These are phyloP conservation scores for Dryoscopus gambensis DNA, from an alignment of 2,113 vertebrate species.

Conservation along the genomic window DNA sequence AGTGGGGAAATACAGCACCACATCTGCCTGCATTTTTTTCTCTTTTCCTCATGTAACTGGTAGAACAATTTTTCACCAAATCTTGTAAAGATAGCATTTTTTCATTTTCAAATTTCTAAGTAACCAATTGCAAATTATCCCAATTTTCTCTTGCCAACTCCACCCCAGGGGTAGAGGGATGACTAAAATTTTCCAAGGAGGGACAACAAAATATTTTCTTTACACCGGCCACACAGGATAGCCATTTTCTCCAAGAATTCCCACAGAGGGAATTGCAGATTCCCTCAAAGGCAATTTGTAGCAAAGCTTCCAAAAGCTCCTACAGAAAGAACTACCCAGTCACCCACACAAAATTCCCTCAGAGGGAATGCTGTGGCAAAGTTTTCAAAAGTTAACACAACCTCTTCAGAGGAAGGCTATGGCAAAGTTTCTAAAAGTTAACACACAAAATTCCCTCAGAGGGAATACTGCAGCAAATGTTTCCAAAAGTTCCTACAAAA, in stretches of 20 bases:
- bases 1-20: no score
- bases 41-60: not conserved
- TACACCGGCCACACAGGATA: not conserved
- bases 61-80: not conserved
- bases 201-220: not conserved
- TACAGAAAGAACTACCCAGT: not conserved
- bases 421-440: no score
- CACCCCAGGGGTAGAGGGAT: not conserved
- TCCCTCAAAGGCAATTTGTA: not conserved
- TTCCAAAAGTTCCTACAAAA: not conserved
- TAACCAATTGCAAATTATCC: not conserved
- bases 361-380: no score
- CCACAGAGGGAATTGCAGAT: not conserved
- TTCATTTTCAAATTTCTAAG: not conserved
- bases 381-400: no score
- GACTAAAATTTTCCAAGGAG: not conserved
- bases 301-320: not conserved
- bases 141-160: not conserved
- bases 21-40: no score
- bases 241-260: not conserved
- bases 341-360: no score
- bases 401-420: no score
- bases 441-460: no score
- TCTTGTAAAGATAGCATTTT: not conserved
- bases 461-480: no score